Evolutionary conservation across 2,113 vertebrate species (phyloP).

Genomic region (Ammospiza nelsoni): DNA sequence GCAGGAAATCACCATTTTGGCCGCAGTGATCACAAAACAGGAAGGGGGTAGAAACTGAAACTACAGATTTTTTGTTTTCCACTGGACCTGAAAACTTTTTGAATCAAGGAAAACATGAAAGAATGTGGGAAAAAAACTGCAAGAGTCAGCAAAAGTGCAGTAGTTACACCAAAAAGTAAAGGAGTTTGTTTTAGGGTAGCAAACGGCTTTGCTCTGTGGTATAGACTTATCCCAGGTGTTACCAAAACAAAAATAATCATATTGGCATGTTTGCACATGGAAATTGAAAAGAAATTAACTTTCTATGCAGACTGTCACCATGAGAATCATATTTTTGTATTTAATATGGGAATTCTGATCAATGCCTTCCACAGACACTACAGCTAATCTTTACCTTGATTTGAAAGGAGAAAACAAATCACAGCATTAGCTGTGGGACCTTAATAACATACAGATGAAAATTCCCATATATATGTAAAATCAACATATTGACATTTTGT

Average conservation of each 20-base stretch:
- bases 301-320: neutral
- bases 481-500: neutral
- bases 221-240: neutral
- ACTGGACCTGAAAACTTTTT: neutral
- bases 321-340: neutral
- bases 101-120: neutral
- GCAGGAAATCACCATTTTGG: neutral
- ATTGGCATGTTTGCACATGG: neutral
- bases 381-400: neutral
- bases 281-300: neutral
- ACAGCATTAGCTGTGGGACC: neutral
- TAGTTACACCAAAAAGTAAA: neutral
- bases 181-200: neutral
- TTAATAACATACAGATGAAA: constrained; percentile 30
- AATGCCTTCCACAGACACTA: neutral
- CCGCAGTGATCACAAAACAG: neutral
- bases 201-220: neutral
- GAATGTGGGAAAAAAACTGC: neutral
- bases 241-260: neutral
- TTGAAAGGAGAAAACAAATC: neutral
- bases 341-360: neutral
- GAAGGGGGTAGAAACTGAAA: neutral
- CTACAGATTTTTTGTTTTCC: neutral
- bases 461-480: neutral
- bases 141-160: neutral